Evolutionary conservation across 2,113 vertebrate species (phyloP), one percentile per base, ranked within the genome.

Genomic region (Osmerus eperlanus): DNA sequence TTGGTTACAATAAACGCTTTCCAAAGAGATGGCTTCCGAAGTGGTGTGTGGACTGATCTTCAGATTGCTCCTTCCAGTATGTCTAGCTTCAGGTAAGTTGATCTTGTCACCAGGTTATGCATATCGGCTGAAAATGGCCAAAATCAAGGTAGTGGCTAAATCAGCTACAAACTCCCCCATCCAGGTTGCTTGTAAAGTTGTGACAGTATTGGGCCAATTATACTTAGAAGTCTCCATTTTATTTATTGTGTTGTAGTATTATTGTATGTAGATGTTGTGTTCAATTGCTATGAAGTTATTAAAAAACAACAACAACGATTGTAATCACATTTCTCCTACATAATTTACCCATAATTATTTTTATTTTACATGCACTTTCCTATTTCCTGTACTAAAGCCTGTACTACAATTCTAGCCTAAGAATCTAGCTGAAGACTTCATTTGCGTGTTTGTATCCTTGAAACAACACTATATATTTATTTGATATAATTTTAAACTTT

Each of bases 21-120:
- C 74, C 70, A 58, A 81, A 89, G 86, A 83, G 77, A 98, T 98
- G 96, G 96, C 95, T 87, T 97, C 94, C 64, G 93, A 98, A 85
- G 94, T 96, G 87, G 94, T 96, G 88, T 98, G 97, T 84, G 97
- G 97, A 68, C 91, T 99, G 80, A 86, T 96, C 90, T 98, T 98
- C 92, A 94, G 97, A 84, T 86, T 99, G 58, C 93, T 99, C 77
- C 93, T 99, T 80, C 97, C 97, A 32, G 56, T 96, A 66, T 99
- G 96, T 89, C 90, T 98, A 73, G 91, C 94, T 84, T 93, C 95
- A 81, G 96, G 97, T 99, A 90, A 92, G 95, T 86, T 74, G 64
- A 55, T 13, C 1, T 29, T 58, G 63, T 21, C 3, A 3, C 67
- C 72, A 2, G 53, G 69, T 62, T 19, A 65, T 11, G 36, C 73